phyloP scores from a whole-genome alignment of 2,797 vertebrate genomes.

The Danionella dracula region DNA sequence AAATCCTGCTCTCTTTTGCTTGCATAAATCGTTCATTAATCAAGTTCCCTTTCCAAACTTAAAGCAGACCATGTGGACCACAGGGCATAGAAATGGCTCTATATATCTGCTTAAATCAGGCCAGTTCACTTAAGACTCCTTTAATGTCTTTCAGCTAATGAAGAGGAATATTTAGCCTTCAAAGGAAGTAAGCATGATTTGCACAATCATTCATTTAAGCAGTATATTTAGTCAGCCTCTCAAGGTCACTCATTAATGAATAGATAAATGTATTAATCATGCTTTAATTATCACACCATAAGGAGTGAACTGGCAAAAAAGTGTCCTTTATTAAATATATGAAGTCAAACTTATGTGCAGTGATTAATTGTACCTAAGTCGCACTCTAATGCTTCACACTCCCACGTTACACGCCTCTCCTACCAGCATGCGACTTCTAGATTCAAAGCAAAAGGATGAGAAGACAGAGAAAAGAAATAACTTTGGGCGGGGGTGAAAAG shows the following conservation, averaged over 20 bases:
- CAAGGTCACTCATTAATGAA: constrained; percentile 66
- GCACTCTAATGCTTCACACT: constrained; percentile 29
- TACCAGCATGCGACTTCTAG: constrained; percentile 22
- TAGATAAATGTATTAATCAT: constrained; percentile 64
- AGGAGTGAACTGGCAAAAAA: constrained; percentile 48
- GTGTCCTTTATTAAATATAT: constrained; percentile 42
- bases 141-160: constrained; percentile 73
- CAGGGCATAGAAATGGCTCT: constrained; percentile 72
- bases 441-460: constrained; percentile 44
- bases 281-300: constrained; percentile 65
- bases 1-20: constrained; percentile 49
- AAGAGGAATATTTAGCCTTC: constrained; percentile 72
- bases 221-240: constrained; percentile 48
- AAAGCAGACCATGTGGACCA: constrained; percentile 71
- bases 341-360: constrained; percentile 44
- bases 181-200: constrained; percentile 65
- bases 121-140: constrained; percentile 73
- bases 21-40: constrained; percentile 73
- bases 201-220: constrained; percentile 48
- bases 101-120: constrained; percentile 79
- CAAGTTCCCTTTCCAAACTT: constrained; percentile 55
- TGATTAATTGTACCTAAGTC: constrained; percentile 56
- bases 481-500: constrained; percentile 46
- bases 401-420: constrained; percentile 26
- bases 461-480: constrained; percentile 55